Evolutionary conservation across 1,140 invertebrate species (phyloP), one percentile per base, ranked within the genome.

Genomic region (Scaptomyza hsui): DNA sequence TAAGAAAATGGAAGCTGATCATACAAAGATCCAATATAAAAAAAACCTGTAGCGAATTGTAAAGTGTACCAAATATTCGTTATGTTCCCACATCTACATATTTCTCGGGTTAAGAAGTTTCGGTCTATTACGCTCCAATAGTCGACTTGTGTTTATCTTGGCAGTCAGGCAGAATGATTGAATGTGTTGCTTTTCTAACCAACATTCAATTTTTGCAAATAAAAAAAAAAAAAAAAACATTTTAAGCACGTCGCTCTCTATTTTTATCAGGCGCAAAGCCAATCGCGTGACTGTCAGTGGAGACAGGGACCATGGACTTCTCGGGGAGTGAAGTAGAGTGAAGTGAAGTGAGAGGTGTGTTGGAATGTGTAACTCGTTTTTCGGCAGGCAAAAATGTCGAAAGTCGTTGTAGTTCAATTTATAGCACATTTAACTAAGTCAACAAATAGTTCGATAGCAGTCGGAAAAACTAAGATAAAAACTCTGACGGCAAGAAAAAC

Each of bases 161-260:
- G 67, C 81, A 67, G 77, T 73, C 42, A 21, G 69, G 35, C 62
- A 68, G 55, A 88, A 48, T 86, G 81, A 88, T 88, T 88, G 81
- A 86, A 79, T 88, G 82, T 88, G 82, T 82, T 82, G 75, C 60
- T 75, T 81, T 88, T 82, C 82, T 88, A 82, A 88, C 82, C 82
- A 81, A 82, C 60, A 81, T 88, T 88, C 82, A 88, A 88, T 88
- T 88, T 78, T 64, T 56, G 61, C 62, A 75, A n/a, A n/a, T n/a
- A n/a, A n/a, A n/a, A n/a, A n/a, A n/a, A n/a, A n/a, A n/a, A n/a
- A n/a, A 7, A 29, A 21, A 88, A 69, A 56, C 83, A 81, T 78
- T 78, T 75, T 65, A 61, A 75, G 75, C 80, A 83, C 67, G 65
- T 61, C 60, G 45, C 21, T 21, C 57, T 35, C 74, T 86, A 78